Percentiles rank a stretch among this genome's conserved stretches.
Conservation (phyloP, 2,888 invertebrate species). For the Oligia latruncula region DNA sequence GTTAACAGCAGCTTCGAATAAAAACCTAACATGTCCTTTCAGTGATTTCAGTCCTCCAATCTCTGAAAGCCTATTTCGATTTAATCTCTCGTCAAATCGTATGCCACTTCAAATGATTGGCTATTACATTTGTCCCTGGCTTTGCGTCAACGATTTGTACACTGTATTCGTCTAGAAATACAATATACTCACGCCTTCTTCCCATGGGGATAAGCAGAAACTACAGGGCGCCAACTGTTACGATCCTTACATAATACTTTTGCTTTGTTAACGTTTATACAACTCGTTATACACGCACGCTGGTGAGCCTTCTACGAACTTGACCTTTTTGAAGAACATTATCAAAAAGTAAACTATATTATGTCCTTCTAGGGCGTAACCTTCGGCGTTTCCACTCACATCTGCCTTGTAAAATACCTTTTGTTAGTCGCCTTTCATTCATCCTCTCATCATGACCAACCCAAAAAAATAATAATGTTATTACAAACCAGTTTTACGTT, state of each 20-base stretch:
- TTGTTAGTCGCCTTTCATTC: not conserved
- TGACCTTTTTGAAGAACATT: not conserved
- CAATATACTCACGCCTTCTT: not conserved
- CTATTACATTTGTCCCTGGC: conserved; percentile 12
- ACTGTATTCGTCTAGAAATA: not conserved
- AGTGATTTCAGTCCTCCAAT: not conserved
- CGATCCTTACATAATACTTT: not conserved
- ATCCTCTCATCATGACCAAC: not conserved
- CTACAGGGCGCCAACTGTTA: not conserved
- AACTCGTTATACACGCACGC: not conserved
- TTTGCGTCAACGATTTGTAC: conserved; percentile 2
- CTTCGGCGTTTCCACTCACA: not conserved
- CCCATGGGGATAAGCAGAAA: not conserved
- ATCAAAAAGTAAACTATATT: not conserved
- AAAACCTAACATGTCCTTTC: not conserved
- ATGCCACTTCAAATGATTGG: conserved; percentile 19
- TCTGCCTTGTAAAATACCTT: not conserved
- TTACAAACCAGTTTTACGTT: conserved; percentile 2
- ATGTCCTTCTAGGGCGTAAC: not conserved
- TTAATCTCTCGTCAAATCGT: conserved; percentile 17
- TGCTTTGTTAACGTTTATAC: not conserved
- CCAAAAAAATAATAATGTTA: not conserved
- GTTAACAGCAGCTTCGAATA: too few species aligned
- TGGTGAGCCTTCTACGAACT: not conserved
- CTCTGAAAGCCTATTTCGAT: conserved; percentile 15